Percentiles rank a stretch among this genome's conserved stretches.
Conservation (phyloP, 2,797 vertebrate species). For the Rhadinocentrus ornatus region DNA sequence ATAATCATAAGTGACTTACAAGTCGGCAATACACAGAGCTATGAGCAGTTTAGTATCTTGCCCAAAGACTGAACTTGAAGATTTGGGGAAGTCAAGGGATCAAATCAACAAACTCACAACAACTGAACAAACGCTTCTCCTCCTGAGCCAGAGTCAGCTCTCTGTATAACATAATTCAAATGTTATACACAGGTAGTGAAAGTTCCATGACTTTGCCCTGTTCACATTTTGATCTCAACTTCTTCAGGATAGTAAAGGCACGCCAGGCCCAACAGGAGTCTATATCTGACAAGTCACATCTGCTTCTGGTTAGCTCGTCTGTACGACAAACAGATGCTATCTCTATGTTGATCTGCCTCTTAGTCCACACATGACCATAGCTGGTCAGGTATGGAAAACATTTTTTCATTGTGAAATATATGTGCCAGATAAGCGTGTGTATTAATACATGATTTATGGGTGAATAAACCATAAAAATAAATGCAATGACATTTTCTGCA, state of each 20-base stretch:
- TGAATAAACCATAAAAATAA: conserved; percentile 16
- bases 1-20: neutral
- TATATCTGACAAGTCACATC: conserved; percentile 83
- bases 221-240: conserved; percentile 76
- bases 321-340: conserved; percentile 81
- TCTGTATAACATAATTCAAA: conserved; percentile 38
- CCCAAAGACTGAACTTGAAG: neutral
- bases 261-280: conserved; percentile 81
- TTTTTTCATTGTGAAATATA: conserved; percentile 52
- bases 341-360: conserved; percentile 80
- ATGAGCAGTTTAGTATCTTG: neutral
- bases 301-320: conserved; percentile 85
- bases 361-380: conserved; percentile 67
- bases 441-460: conserved; percentile 43
- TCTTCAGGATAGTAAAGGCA: conserved; percentile 82
- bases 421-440: conserved; percentile 25
- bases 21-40: neutral
- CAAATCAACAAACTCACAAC: neutral
- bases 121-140: neutral
- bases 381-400: conserved; percentile 59
- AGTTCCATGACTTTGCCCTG: conserved; percentile 66
- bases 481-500: conserved; percentile 38
- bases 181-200: conserved; percentile 67
- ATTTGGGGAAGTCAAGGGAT: neutral
- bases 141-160: neutral